Percentiles rank a stretch among this genome's conserved stretches.
These are phyloP conservation scores for Panorpa germanica DNA, from an alignment of 2,888 invertebrate species.

Conservation along the genomic window DNA sequence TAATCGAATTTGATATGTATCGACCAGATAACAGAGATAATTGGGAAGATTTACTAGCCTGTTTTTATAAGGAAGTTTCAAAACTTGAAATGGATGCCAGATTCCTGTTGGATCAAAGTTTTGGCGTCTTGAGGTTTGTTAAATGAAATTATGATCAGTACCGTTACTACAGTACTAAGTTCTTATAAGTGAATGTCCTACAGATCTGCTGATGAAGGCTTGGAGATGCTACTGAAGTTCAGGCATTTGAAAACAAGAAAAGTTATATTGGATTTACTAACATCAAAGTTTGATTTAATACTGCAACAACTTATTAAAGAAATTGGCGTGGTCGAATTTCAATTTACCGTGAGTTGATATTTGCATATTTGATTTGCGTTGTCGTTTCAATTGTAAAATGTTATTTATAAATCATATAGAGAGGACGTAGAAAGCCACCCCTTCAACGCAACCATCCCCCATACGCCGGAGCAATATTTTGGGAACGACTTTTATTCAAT, in stretches of 20 bases:
- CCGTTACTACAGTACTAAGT: background rate
- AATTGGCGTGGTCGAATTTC: conserved; percentile 48
- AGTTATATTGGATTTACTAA: conserved; percentile 49
- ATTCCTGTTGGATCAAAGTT: conserved; percentile 70
- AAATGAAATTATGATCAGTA: conserved; percentile 4
- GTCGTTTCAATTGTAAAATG: conserved; percentile 5
- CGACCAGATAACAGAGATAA: conserved; percentile 57
- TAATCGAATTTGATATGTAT: conserved; percentile 72
- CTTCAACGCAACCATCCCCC: conserved; percentile 59
- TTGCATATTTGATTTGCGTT: conserved; percentile 3
- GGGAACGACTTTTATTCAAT: conserved; percentile 64
- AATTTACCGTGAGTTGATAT: conserved; percentile 37
- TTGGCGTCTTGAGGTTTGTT: conserved; percentile 46
- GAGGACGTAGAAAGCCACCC: conserved; percentile 42
- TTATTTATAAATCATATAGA: conserved; percentile 23
- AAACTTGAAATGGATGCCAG: conserved; percentile 65
- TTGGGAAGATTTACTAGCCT: conserved; percentile 68
- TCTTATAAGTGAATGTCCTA: conserved; percentile 9
- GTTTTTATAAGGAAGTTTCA: conserved; percentile 55
- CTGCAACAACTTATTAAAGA: conserved; percentile 74
- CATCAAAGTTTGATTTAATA: conserved; percentile 68
- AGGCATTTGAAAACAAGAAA: conserved; percentile 58
- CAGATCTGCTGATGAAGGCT: conserved; percentile 63
- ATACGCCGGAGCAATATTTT: conserved; percentile 67
- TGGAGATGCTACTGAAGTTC: conserved; percentile 62